Percentiles rank a stretch among this genome's conserved stretches.
Evolutionary conservation across 2,888 invertebrate genomes (phyloP).

Genomic region (Desoria tigrina): DNA sequence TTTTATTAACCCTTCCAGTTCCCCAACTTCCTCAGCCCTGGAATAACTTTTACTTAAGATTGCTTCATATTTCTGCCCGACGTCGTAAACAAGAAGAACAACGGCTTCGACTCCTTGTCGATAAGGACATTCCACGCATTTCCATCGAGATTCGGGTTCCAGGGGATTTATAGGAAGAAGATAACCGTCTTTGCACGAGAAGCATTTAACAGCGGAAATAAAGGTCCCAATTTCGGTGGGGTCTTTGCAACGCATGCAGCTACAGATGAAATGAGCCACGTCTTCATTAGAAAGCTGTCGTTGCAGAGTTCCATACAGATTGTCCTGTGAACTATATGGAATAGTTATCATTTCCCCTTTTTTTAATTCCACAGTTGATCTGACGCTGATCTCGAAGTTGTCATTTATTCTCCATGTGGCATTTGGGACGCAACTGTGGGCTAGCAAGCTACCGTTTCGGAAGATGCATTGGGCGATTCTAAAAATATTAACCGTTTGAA

Average conservation of each 20-base stretch:
- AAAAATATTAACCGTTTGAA: background rate
- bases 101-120: conserved; percentile 28
- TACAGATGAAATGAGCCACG: conserved; percentile 43
- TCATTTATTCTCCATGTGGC: conserved; percentile 38
- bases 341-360: conserved; percentile 43
- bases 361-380: conserved; percentile 32
- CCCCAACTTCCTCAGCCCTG: conserved; percentile 24
- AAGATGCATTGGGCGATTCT: conserved; percentile 44
- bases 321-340: conserved; percentile 41
- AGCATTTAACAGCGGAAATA: conserved; percentile 45
- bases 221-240: conserved; percentile 42
- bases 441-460: conserved; percentile 28
- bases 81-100: conserved; percentile 29
- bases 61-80: conserved; percentile 32
- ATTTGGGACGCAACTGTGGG: conserved; percentile 46
- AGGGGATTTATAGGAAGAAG: conserved; percentile 35
- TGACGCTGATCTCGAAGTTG: conserved; percentile 30
- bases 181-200: conserved; percentile 31
- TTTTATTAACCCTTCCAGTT: conserved; percentile 24
- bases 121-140: conserved; percentile 30
- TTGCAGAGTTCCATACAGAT: conserved; percentile 45
- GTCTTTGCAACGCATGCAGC: conserved; percentile 41
- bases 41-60: conserved; percentile 20
- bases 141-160: conserved; percentile 38
- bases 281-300: conserved; percentile 45